Conservation (phyloP, 92 coral and sea anemone species). For the Epizoanthus ramosus region DNA sequence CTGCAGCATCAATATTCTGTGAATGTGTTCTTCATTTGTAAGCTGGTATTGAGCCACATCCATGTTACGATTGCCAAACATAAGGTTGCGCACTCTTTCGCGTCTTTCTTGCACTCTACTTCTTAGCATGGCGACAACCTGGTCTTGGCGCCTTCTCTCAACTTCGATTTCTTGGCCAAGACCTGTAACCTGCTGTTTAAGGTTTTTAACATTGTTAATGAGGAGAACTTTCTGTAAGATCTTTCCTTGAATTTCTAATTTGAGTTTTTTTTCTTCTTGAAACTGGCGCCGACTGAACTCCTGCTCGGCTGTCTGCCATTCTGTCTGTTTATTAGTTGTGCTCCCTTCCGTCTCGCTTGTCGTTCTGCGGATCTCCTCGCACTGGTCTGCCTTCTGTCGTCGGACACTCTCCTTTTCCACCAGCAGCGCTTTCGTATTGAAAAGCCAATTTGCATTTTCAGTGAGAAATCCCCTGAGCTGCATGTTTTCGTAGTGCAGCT, state of each 20-base stretch:
- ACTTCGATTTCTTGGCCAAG: not conserved
- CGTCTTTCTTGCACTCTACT: slow-evolving; percentile 1
- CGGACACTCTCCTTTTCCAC: not conserved
- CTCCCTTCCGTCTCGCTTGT: too few species aligned
- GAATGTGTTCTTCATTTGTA: not conserved
- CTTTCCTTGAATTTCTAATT: not conserved
- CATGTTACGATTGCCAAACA: not conserved
- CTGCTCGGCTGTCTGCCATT: too few species aligned
- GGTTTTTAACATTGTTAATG: too few species aligned
- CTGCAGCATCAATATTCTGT: not conserved
- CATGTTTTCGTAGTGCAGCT: not conserved
- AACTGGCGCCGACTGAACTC: not conserved
- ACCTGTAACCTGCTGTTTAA: too few species aligned
- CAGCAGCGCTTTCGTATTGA: not conserved
- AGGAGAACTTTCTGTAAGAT: too few species aligned
- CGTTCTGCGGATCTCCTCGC: too few species aligned
- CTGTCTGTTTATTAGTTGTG: too few species aligned
- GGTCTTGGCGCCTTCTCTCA: not conserved
- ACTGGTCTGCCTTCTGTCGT: not conserved
- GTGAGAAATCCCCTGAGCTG: not conserved
- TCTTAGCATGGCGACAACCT: not conserved
- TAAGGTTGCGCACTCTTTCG: not conserved
- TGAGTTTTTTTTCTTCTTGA: not conserved
- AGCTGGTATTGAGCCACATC: not conserved
- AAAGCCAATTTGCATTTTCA: not conserved